These are phyloP conservation scores for Cephus runcator DNA, from an alignment of 2,888 invertebrate species.

Conservation along the genomic window DNA sequence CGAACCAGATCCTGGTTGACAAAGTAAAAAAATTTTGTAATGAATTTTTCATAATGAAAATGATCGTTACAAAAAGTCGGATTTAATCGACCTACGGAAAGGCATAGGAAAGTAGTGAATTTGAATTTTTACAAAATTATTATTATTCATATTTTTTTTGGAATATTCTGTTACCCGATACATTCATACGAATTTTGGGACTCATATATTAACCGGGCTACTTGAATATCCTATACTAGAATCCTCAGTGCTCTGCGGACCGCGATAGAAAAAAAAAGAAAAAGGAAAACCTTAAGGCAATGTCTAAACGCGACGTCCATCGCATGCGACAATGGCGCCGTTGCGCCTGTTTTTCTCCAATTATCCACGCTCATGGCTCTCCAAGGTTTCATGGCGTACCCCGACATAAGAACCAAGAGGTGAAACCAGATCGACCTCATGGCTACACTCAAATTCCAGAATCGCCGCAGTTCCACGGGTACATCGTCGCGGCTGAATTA, in stretches of 20 bases:
- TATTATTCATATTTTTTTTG: too few relatives aligned
- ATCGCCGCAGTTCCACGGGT: neutral
- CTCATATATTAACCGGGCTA: neutral
- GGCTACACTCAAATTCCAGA: neutral
- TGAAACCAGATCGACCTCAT: neutral
- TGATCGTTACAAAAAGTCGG: neutral
- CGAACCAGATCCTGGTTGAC: neutral
- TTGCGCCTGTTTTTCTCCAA: conserved; percentile 15
- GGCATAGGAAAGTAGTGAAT: too few relatives aligned
- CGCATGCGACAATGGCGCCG: conserved; percentile 6
- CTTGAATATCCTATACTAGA: neutral
- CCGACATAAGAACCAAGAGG: neutral
- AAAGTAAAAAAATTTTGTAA: neutral
- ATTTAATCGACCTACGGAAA: neutral
- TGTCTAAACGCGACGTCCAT: neutral
- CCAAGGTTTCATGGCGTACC: neutral
- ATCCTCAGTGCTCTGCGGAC: neutral
- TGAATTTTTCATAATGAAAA: neutral
- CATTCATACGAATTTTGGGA: too few relatives aligned
- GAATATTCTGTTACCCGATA: too few relatives aligned
- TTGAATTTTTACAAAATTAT: too few relatives aligned
- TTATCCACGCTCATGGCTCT: conserved; percentile 11
- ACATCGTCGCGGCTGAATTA: neutral
- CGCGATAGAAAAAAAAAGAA: neutral
- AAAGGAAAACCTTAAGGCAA: neutral